phyloP scores from a whole-genome alignment of 2,797 vertebrate species.

The Pangasius djambal region DNA sequence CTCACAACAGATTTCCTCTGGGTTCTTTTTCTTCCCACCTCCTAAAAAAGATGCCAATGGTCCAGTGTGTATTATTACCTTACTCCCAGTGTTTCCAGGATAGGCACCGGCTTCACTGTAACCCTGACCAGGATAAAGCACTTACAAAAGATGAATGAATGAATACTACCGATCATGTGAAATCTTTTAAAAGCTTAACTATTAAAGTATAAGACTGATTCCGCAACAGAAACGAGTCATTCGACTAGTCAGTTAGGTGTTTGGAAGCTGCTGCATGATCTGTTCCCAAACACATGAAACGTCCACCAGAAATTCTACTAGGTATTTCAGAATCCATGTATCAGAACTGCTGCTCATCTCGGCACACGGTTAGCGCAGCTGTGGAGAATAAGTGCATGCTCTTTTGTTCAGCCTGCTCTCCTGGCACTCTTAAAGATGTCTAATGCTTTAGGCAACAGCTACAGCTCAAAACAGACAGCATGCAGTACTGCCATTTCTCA shows the following conservation, averaged over 20 bases:
- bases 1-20: background rate
- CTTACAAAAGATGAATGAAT: background rate
- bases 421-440: background rate
- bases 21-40: background rate
- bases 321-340: background rate
- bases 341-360: background rate
- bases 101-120: background rate
- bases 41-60: background rate
- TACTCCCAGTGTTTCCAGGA: background rate
- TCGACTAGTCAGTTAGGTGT: background rate
- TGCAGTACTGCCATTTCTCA: slow-evolving; percentile 32
- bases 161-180: background rate
- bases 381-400: background rate
- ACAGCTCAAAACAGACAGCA: slow-evolving; percentile 28
- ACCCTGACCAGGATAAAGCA: background rate
- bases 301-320: background rate
- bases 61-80: background rate
- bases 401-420: background rate
- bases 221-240: too few relatives aligned
- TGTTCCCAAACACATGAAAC: background rate
- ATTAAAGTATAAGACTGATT: background rate
- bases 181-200: background rate
- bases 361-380: background rate
- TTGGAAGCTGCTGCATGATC: background rate
- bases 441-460: background rate